These are phyloP conservation scores for Thymelicus acteon DNA, from an alignment of 2,888 invertebrate species.

Conservation along the genomic window DNA sequence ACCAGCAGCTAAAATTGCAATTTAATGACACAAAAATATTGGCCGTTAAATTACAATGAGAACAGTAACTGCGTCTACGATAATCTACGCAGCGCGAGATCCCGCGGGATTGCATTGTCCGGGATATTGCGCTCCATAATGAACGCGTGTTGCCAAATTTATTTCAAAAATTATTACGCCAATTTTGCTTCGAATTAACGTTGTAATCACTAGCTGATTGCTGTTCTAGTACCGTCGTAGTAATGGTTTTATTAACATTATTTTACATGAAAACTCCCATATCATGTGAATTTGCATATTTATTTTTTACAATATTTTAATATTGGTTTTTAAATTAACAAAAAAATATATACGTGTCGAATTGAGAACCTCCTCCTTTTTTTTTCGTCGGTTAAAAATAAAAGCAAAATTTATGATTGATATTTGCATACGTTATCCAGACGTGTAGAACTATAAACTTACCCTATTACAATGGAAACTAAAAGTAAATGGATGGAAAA, in stretches of 20 bases:
- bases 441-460: too few species aligned
- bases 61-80: conserved; percentile 6
- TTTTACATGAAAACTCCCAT: conserved; percentile 36
- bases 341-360: too few species aligned
- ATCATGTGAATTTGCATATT: conserved; percentile 40
- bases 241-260: conserved; percentile 32
- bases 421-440: too few species aligned
- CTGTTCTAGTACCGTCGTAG: conserved; percentile 22
- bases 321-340: neutral
- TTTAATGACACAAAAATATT: conserved; percentile 10
- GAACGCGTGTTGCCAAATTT: conserved; percentile 35
- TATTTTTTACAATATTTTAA: conserved; percentile 1
- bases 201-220: conserved; percentile 37
- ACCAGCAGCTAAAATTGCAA: too few species aligned
- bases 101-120: conserved; percentile 57
- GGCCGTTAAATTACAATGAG: conserved; percentile 10
- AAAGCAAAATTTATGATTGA: too few species aligned
- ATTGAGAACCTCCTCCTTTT: too few species aligned
- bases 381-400: too few species aligned
- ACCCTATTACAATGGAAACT: too few species aligned
- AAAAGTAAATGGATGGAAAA: too few species aligned
- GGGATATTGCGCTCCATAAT: conserved; percentile 39
- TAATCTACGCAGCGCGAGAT: conserved; percentile 37
- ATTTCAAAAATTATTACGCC: conserved; percentile 37
- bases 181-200: conserved; percentile 34